A percentile compares a stretch with the other conserved stretches of the same genome.
phyloP scores from a whole-genome alignment of 2,797 vertebrate species.

The Capromys pilorides region DNA sequence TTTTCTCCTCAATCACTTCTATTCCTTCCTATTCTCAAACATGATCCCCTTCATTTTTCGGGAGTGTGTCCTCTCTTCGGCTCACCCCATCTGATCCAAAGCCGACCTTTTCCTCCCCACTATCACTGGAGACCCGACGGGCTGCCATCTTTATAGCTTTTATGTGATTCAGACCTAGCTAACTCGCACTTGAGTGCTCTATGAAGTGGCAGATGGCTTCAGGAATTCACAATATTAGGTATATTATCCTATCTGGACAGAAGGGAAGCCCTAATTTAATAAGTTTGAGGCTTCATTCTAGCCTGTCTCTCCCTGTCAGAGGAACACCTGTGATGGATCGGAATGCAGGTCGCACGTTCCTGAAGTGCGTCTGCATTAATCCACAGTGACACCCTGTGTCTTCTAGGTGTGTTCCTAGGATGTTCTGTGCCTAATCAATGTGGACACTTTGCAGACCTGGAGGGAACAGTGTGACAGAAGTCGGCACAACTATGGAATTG shows the following conservation, averaged over 20 bases:
- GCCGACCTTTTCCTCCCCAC: background rate
- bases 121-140: slow-evolving; percentile 21
- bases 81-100: slow-evolving; percentile 36
- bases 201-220: background rate
- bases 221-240: slow-evolving; percentile 7
- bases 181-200: slow-evolving; percentile 15
- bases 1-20: slow-evolving; percentile 39
- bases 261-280: slow-evolving; percentile 1
- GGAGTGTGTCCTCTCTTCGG: slow-evolving; percentile 7
- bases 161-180: slow-evolving; percentile 11
- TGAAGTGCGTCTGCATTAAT: background rate
- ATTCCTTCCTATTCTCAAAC: slow-evolving; percentile 16
- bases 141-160: background rate
- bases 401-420: slow-evolving; percentile 35
- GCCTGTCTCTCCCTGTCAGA: background rate
- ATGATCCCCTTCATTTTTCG: slow-evolving; percentile 22
- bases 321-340: background rate
- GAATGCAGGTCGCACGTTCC: background rate
- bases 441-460: slow-evolving; percentile 49
- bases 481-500: background rate
- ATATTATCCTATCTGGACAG: background rate
- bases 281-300: background rate
- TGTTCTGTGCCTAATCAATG: slow-evolving; percentile 35
- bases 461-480: slow-evolving; percentile 43
- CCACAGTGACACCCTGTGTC: background rate